These are phyloP conservation scores for Pteropus alecto DNA, from an alignment of 2,113 vertebrate genomes.

Conservation along the genomic window DNA sequence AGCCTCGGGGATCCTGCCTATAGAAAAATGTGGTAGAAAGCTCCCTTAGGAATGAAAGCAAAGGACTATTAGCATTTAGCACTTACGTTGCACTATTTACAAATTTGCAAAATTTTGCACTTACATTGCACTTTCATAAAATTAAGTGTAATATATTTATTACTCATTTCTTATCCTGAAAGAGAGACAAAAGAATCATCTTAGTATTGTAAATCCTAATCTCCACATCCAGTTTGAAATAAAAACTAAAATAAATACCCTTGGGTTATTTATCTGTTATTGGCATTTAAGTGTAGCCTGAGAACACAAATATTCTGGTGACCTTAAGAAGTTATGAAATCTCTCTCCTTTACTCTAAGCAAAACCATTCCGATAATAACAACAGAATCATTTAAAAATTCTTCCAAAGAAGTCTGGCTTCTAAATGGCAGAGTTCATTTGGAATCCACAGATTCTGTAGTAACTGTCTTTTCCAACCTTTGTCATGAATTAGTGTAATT, in stretches of 20 bases:
- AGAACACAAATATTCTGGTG: not conserved
- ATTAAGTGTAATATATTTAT: conserved; percentile 50
- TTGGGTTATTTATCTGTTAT: not conserved
- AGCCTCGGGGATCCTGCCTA: not conserved
- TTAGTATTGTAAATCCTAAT: not conserved
- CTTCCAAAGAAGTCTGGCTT: not conserved
- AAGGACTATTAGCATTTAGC: not conserved
- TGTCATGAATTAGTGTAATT: not conserved
- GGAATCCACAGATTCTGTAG: not conserved
- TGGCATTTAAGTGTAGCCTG: not conserved
- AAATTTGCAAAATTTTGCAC: conserved; percentile 38
- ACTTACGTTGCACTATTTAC: not conserved
- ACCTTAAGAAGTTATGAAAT: conserved; percentile 10
- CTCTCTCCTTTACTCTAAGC: not conserved
- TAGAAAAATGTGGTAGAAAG: not conserved
- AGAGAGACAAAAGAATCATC: conserved; percentile 6
- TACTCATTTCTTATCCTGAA: conserved; percentile 31
- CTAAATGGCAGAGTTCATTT: not conserved
- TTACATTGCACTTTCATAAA: conserved; percentile 40
- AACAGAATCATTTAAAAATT: conserved; percentile 17
- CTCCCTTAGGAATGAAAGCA: not conserved
- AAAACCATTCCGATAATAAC: not conserved
- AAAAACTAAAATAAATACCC: not conserved
- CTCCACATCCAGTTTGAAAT: not conserved
- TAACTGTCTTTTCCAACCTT: not conserved